Evolutionary conservation across 2,797 vertebrate genomes (phyloP).

Genomic region (Microcaecilia unicolor): DNA sequence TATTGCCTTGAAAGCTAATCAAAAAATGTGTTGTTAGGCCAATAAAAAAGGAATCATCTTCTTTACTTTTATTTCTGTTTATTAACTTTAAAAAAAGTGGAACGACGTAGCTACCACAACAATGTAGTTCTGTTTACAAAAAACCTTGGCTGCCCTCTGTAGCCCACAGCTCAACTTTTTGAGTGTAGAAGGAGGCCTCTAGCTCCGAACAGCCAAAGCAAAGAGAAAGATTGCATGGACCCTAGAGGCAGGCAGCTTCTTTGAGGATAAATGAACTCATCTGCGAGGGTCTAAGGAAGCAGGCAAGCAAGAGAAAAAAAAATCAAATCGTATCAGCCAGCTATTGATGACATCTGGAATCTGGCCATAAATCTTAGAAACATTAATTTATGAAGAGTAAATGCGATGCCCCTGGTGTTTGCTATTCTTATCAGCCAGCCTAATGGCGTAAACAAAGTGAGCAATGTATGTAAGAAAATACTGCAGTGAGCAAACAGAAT

Average conservation of each 20-base stretch:
- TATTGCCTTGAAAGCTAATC: no score
- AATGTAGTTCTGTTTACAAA: no score
- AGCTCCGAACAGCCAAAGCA: not conserved
- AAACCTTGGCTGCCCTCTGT: no score
- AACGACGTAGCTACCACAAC: no score
- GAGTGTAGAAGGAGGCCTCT: not conserved
- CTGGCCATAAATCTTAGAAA: not conserved
- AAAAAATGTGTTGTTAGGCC: no score
- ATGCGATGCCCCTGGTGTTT: not conserved
- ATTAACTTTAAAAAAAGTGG: no score
- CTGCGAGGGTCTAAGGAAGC: not conserved
- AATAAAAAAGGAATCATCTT: no score
- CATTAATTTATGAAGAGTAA: conserved; percentile 8
- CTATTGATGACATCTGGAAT: not conserved
- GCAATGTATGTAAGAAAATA: no score
- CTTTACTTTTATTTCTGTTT: no score
- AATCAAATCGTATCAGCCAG: not conserved
- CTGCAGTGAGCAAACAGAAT: no score
- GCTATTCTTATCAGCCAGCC: not conserved
- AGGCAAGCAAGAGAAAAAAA: not conserved
- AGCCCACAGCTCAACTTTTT: not conserved
- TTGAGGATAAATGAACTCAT: not conserved
- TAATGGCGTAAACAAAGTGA: no score
- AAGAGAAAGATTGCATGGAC: rapidly evolving
- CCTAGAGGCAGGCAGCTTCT: not conserved